Base-by-base conservation (phyloP, 2,888 invertebrate species). In the Oxytorus armatus region DNA sequence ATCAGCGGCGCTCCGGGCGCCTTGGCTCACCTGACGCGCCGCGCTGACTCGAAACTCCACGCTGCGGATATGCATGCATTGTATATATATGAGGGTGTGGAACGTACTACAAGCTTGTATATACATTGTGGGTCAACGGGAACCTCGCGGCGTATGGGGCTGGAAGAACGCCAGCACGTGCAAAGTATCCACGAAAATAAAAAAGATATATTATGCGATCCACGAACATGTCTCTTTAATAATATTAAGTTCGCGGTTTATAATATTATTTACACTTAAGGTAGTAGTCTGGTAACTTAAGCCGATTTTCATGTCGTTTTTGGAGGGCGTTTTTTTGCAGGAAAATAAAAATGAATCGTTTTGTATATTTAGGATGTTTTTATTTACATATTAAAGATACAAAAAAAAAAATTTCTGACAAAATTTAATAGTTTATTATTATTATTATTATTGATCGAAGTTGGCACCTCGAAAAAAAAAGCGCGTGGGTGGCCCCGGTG, bases 1-100 rank as follows among this genome's bases (percentile, higher is more conserved):
- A 90, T 90, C 90, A 90, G 90, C 90, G 89, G 90, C 90, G 90
- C 90, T 89, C 88, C 89, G 84, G 90, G 90, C 90, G 88, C 86
- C 87, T 85, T 65, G 86, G 80, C 88, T 89, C 90, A 90, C 89
- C 90, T 89, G 90, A 89, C 89, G 83, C 82, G 81, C 65, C 83
- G 69, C 61, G 42, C 74, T 29, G 70, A 49, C 81, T 81, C 23
- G 68, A 77, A 77, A 69, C 51, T 77, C 53, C 61, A 59, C 47
- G 33, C 49, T 59, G 23, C 25, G 49, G 18, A n/a, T 23, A 49
- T 49, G 14, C 25, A 21, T 61, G 36, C 29, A 51, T 11, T 23
- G 42, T 44, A 63, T 36, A 47, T 25, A 49, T 47, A 59, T 14
- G 39, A 49, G 33, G 33, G 51, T 70, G 49, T 42, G 57, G 25